These are phyloP conservation scores for Pyrochroa serraticornis DNA, from an alignment of 2,888 invertebrate species.

Conservation along the genomic window DNA sequence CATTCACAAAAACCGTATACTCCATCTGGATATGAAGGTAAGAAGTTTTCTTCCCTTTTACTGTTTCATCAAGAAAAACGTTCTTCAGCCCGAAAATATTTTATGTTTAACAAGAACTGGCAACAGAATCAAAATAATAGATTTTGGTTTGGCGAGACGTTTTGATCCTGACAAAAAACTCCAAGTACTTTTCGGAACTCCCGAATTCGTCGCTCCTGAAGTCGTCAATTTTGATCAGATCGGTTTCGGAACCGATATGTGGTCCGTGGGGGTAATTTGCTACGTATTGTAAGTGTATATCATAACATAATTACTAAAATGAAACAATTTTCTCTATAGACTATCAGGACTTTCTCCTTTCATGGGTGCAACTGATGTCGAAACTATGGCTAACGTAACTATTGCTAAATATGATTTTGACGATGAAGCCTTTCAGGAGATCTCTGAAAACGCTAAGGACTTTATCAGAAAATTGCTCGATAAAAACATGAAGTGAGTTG, in stretches of 20 bases:
- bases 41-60: slow-evolving; percentile 32
- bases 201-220: slow-evolving; percentile 98
- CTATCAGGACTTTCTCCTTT: slow-evolving; percentile 97
- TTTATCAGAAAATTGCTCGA: slow-evolving; percentile 91
- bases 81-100: slow-evolving; percentile 93
- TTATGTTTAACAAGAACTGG: slow-evolving; percentile 93
- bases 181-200: slow-evolving; percentile 95
- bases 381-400: slow-evolving; percentile 99
- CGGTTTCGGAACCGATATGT: slow-evolving; percentile 96
- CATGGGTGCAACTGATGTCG: slow-evolving; percentile 96
- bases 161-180: slow-evolving; percentile 91
- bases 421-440: slow-evolving; percentile 94
- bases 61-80: background rate
- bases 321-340: slow-evolving; percentile 57
- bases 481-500: slow-evolving; percentile 88
- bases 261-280: slow-evolving; percentile 98
- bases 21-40: slow-evolving; percentile 98
- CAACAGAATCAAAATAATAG: slow-evolving; percentile 98
- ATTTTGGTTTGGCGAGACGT: slow-evolving; percentile 94
- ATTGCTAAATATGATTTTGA: slow-evolving; percentile 97
- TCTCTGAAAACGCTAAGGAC: slow-evolving; percentile 94
- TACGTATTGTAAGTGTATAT: slow-evolving; percentile 97
- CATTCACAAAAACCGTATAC: slow-evolving; percentile 92
- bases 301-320: background rate
- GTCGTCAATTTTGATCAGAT: slow-evolving; percentile 98